Evolutionary conservation across 1,140 invertebrate genomes (phyloP).

Genomic region (Colletes gigas): DNA sequence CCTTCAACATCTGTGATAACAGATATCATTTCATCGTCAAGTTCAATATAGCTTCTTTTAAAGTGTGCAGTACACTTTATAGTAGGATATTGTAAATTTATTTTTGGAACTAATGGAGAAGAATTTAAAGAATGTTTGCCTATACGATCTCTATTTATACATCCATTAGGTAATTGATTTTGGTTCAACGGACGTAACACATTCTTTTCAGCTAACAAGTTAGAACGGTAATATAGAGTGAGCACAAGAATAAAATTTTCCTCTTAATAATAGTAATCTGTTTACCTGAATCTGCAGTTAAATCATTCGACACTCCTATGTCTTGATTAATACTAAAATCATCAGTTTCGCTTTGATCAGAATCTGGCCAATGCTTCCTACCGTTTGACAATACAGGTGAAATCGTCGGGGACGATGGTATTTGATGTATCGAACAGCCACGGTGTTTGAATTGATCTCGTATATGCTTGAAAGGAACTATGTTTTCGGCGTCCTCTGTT

Average conservation of each 20-base stretch:
- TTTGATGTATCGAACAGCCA: constrained; percentile 73
- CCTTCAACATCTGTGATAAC: constrained; percentile 85
- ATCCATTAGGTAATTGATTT: constrained; percentile 76
- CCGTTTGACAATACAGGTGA: constrained; percentile 73
- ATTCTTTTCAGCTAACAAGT: constrained; percentile 73
- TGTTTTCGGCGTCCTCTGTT: constrained; percentile 90
- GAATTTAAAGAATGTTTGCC: constrained; percentile 70
- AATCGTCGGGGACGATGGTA: constrained; percentile 69
- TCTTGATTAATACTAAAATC: constrained; percentile 71
- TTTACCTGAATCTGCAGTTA: constrained; percentile 69
- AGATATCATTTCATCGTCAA: constrained; percentile 84
- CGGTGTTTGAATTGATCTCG: constrained; percentile 76
- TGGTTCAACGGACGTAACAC: constrained; percentile 77
- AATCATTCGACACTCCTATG: constrained; percentile 57
- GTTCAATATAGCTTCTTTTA: constrained; percentile 83
- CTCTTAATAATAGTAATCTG: constrained; percentile 1
- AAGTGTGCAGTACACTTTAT: constrained; percentile 82
- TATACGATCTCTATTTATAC: constrained; percentile 71
- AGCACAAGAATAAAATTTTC: background rate
- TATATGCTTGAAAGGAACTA: constrained; percentile 87
- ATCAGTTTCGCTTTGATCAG: constrained; percentile 78
- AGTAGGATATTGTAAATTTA: constrained; percentile 75
- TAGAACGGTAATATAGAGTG: background rate
- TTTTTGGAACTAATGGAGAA: constrained; percentile 76
- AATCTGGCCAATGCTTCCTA: constrained; percentile 74